A percentile compares a stretch with the other conserved stretches of the same genome.
Conservation (phyloP, 2,797 vertebrate genomes). For the Anableps anableps region DNA sequence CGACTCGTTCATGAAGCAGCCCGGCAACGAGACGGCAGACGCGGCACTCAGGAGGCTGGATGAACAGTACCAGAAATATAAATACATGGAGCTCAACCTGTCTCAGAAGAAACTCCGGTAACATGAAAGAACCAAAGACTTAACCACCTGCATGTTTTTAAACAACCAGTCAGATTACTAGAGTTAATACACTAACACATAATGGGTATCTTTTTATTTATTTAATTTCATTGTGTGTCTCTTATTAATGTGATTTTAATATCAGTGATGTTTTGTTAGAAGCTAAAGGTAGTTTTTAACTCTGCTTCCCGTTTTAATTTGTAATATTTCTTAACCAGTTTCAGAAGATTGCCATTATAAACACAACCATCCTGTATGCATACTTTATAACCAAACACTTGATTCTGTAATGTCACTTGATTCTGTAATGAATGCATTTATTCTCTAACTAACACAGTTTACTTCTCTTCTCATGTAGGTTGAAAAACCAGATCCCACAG, state of each 20-base stretch:
- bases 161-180: neutral
- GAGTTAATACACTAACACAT: neutral
- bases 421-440: no score
- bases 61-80: slow-evolving; percentile 99
- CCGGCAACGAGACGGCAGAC: slow-evolving; percentile 96
- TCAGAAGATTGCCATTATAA: neutral
- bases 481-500: slow-evolving; percentile 98
- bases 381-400: neutral
- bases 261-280: neutral
- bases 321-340: neutral
- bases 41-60: slow-evolving; percentile 91
- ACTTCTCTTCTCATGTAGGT: slow-evolving; percentile 76
- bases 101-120: slow-evolving; percentile 96
- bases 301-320: neutral
- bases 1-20: slow-evolving; percentile 95
- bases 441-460: no score
- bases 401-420: neutral
- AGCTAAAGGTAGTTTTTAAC: neutral
- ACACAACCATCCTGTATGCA: no score
- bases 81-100: slow-evolving; percentile 99
- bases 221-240: neutral
- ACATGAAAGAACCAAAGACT: neutral
- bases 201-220: neutral
- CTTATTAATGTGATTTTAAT: neutral
- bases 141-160: neutral